A percentile compares a stretch with the other conserved stretches of the same genome.
Conservation (phyloP, 2,888 invertebrate genomes). For the Coleophora flavipennella region DNA sequence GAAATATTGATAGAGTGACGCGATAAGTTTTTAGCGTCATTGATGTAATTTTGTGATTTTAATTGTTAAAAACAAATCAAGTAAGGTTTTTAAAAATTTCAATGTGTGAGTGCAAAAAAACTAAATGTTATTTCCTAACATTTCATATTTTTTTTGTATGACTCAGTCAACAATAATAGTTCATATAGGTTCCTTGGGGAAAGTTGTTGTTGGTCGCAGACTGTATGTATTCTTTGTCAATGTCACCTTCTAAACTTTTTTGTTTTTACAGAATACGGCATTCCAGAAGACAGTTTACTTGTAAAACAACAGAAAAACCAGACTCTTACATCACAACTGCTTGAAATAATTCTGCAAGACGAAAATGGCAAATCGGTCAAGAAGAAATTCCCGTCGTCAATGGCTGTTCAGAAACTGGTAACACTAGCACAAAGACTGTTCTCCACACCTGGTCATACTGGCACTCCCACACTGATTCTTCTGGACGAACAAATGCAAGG, state of each 20-base stretch:
- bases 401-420: slow-evolving; percentile 87
- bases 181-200: no score
- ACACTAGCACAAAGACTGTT: slow-evolving; percentile 85
- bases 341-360: slow-evolving; percentile 69
- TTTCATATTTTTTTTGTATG: no score
- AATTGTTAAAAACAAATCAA: no score
- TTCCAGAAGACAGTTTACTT: slow-evolving; percentile 83
- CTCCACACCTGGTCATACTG: slow-evolving; percentile 47
- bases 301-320: slow-evolving; percentile 59
- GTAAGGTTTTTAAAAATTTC: no score
- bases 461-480: slow-evolving; percentile 58
- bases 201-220: no score
- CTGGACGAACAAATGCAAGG: slow-evolving; percentile 72
- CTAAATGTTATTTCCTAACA: no score
- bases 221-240: no score
- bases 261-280: slow-evolving; percentile 80
- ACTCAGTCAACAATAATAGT: no score
- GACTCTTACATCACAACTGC: slow-evolving; percentile 79
- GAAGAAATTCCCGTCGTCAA: slow-evolving; percentile 83
- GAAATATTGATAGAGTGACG: no score
- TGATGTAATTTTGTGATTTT: no score
- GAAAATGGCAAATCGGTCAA: slow-evolving; percentile 73
- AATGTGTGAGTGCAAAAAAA: no score
- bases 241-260: slow-evolving; percentile 2
- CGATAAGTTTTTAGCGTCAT: no score